Conservation (phyloP, 1,140 invertebrate genomes). For the Bombus cullumanus region DNA sequence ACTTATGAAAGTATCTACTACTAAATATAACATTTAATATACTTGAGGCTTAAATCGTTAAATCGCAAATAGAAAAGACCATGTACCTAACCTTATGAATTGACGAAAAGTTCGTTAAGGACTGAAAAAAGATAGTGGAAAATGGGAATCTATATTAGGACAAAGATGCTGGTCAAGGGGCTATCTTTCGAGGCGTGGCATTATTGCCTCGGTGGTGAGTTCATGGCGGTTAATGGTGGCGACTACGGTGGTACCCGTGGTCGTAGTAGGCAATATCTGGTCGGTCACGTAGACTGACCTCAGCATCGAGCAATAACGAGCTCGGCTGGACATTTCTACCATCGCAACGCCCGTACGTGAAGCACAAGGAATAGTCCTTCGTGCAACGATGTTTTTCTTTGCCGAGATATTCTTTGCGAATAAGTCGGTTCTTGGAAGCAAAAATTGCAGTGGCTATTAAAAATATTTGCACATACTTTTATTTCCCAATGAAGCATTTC, state of each 20-base stretch:
- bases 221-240: slow-evolving; percentile 73
- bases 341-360: slow-evolving; percentile 60
- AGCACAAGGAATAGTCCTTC: slow-evolving; percentile 58
- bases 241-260: slow-evolving; percentile 67
- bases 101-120: not conserved
- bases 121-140: not conserved
- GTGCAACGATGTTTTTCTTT: slow-evolving; percentile 2
- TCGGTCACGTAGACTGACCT: slow-evolving; percentile 82
- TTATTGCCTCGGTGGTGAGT: slow-evolving; percentile 77
- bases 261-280: slow-evolving; percentile 78
- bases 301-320: slow-evolving; percentile 80
- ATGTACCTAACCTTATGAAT: no score
- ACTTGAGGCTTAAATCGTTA: no score
- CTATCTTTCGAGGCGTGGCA: slow-evolving; percentile 60
- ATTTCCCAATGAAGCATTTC: no score
- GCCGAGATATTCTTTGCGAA: not conserved
- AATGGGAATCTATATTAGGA: slow-evolving; percentile 9
- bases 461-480: no score
- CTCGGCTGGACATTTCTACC: slow-evolving; percentile 75
- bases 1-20: no score
- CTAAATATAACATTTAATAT: no score
- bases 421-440: no score
- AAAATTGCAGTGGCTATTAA: not conserved
- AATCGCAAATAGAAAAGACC: no score
- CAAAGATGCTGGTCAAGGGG: slow-evolving; percentile 44